phyloP scores from a whole-genome alignment of 1,140 invertebrate genomes.

The Drosophila sechellia region DNA sequence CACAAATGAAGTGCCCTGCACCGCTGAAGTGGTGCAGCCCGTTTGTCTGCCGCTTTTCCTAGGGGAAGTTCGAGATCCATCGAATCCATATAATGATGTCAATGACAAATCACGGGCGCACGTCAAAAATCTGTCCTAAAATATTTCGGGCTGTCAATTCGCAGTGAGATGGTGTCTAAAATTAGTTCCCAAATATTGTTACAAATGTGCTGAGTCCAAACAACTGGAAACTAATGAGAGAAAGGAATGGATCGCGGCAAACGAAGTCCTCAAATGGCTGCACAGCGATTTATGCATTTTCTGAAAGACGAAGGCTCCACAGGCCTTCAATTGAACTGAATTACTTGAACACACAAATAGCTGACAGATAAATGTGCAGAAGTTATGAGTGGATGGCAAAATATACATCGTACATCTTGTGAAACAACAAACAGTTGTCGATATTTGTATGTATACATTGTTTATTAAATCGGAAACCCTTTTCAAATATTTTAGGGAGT shows the following conservation, averaged over 20 bases:
- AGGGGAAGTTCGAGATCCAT: constrained; percentile 35
- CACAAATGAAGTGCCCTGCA: constrained; percentile 75
- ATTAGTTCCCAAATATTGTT: constrained; percentile 84
- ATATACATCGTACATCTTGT: constrained; percentile 2
- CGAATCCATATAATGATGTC: constrained; percentile 69
- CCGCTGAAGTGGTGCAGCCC: constrained; percentile 61
- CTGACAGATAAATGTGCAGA: constrained; percentile 5
- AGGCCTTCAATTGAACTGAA: constrained; percentile 46
- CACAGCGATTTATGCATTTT: constrained; percentile 60
- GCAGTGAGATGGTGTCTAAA: constrained; percentile 65
- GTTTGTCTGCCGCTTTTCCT: constrained; percentile 56
- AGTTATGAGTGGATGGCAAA: constrained; percentile 26
- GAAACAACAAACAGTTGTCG: constrained; percentile 26
- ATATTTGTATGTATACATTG: neutral
- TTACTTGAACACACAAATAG: constrained; percentile 63
- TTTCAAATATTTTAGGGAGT: neutral
- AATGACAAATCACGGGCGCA: constrained; percentile 84
- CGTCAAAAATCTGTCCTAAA: constrained; percentile 84
- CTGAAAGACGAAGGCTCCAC: constrained; percentile 59
- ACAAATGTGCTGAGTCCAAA: constrained; percentile 84
- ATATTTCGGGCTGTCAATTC: constrained; percentile 82
- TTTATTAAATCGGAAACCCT: neutral
- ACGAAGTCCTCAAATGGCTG: constrained; percentile 59
- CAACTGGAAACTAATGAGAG: constrained; percentile 63
- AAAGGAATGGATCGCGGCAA: neutral